These are phyloP conservation scores for Reticulitermes speratus DNA, from an alignment of 1,140 invertebrate species.

Conservation along the genomic window DNA sequence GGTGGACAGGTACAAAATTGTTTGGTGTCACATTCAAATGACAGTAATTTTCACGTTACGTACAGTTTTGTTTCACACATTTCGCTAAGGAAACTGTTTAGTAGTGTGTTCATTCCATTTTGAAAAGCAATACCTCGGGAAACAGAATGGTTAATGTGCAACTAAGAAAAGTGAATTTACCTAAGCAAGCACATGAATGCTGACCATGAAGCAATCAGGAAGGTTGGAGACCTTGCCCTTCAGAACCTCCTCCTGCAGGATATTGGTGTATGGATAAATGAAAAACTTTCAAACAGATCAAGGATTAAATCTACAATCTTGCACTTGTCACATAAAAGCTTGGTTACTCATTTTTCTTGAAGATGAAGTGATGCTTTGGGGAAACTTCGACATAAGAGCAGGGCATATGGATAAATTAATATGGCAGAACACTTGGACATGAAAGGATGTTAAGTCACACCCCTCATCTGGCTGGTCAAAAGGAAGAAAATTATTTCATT, in stretches of 20 bases:
- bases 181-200: not conserved
- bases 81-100: no score
- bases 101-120: no score
- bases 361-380: not conserved
- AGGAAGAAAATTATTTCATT: not conserved
- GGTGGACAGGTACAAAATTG: no score
- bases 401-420: no score
- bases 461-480: not conserved
- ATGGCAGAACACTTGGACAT: not conserved
- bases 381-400: not conserved
- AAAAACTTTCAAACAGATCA: not conserved
- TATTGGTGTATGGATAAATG: not conserved
- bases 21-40: no score
- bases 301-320: not conserved
- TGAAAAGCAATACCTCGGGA: no score
- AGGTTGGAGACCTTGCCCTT: not conserved
- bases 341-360: not conserved
- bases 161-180: constrained; percentile 40
- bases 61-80: no score
- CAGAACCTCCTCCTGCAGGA: not conserved
- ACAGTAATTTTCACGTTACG: no score
- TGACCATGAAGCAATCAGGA: not conserved
- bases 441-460: not conserved
- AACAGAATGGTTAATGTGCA: no score
- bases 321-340: not conserved